Evolutionary conservation across 2,113 vertebrate species (phyloP), one percentile per base, ranked within the genome.

Genomic region (Anhinga anhinga): DNA sequence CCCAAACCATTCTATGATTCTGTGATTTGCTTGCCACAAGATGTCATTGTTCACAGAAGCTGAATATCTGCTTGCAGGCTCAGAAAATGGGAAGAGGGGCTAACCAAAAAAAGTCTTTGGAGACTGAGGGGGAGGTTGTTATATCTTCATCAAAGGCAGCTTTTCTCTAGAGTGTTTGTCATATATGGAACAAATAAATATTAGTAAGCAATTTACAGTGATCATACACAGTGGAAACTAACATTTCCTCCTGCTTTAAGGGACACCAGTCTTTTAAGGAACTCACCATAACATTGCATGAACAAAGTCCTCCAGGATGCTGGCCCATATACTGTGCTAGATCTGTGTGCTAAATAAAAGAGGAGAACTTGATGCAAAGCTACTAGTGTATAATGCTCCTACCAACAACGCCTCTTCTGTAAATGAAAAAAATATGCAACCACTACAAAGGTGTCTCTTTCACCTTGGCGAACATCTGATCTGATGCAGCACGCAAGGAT

Each of bases 311-410:
- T 92, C 99, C 99, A 1, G 98, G 99, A 86, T 99, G 99, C 93
- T 99, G 98, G 36, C 67, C 97, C 98, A 99, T 98, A 67, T 99
- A 99, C 97, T 99, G 99, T 23, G 98, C 98, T 98, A 99, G 95
- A 78, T 99, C 99, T 38, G 99, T 99, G 90, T 99, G 99, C 99
- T 99, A 86, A 92, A 95, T 10, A 78, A 56, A 77, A 56, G 63
- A 63, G 30, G 56, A 97, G 20, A 82, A 36, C 26, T 96, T 63
- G 81, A 96, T 13, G 65, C 25, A 78, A 73, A 71, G 15, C 40
- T 63, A 16, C 36, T 38, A 10, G 22, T 73, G 36, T 65, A 77
- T 93, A 87, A 85, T 82, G 34, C 27, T 58, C 59, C 52, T 72
- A 61, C 65, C 25, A 65, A 66, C 45, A 70, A 20, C 17, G 30